Evolutionary conservation across 1,140 invertebrate genomes (phyloP).

Genomic region (Platyura marginata): DNA sequence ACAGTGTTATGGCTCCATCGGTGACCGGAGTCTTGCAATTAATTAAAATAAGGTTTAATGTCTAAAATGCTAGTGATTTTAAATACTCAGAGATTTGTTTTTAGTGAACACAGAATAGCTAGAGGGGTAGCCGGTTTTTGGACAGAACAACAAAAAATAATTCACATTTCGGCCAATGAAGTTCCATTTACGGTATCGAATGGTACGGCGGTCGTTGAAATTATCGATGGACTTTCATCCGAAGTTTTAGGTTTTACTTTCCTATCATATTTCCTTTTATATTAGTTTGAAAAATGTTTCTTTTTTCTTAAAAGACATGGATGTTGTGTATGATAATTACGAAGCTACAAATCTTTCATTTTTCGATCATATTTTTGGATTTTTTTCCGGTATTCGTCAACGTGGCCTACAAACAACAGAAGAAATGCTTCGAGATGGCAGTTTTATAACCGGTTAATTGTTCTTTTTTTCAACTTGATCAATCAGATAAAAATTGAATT

Average conservation of each 20-base stretch:
- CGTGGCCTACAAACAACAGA: constrained; percentile 60
- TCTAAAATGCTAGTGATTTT: constrained; percentile 7
- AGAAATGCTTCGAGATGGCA: constrained; percentile 54
- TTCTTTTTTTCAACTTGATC: no score
- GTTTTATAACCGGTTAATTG: constrained; percentile 40
- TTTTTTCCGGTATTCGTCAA: constrained; percentile 53
- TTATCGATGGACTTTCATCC: constrained; percentile 49
- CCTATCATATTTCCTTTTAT: no score
- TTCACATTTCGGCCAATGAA: constrained; percentile 51
- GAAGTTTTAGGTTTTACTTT: constrained; percentile 36
- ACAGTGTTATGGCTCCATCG: constrained; percentile 43
- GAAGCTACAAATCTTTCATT: constrained; percentile 47
- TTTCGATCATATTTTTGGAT: constrained; percentile 60
- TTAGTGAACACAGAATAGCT: constrained; percentile 55
- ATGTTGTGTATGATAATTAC: constrained; percentile 56
- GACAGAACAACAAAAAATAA: constrained; percentile 52
- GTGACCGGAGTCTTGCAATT: constrained; percentile 53
- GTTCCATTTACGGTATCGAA: constrained; percentile 53
- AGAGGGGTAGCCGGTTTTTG: constrained; percentile 58
- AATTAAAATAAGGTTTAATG: constrained; percentile 13
- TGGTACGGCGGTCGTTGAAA: constrained; percentile 40
- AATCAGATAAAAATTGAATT: no score
- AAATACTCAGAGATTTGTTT: constrained; percentile 29
- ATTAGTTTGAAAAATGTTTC: constrained; percentile 2
- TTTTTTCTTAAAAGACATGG: constrained; percentile 33